Evolutionary conservation across 1,140 invertebrate species (phyloP), one percentile per base, ranked within the genome.

Genomic region (Epicauta chinensis): DNA sequence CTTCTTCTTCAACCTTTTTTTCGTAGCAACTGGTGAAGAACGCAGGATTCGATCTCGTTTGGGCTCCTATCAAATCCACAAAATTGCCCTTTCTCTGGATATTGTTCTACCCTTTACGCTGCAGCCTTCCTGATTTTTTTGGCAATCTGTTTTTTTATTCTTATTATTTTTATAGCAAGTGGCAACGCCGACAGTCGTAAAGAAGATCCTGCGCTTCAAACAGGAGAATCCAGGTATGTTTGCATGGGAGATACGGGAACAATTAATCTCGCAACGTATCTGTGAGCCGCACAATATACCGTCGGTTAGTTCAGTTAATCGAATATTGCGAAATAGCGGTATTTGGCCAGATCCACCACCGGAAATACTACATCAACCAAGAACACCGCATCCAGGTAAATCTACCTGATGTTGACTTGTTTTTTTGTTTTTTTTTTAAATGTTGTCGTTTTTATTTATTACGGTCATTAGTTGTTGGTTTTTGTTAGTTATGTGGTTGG

Each of bases 191-290:
- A 90, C 90, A 0, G 89, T 94, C 0, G 91, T 94, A 1, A 90
- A 91, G 72, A 91, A 91, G 75, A 94, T 95, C 55, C 78, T 94
- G 11, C 81, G 90, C 3, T 81, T 91, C 64, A 94, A 94, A 67
- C 87, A 91, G 63, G 91, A 94, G 66, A 92, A 94, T 68, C 90
- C 91, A 0, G 87, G 87, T 3, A 87, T 94, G 82, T 94, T 94
- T 63, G 90, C 90, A 9, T 60, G 90, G 89, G 92, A 94, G 74
- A 94, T 95, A 41, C 77, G 91, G 0, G 91, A 95, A 65, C 81
- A 89, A 59, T 75, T 95, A 46, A 80, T 91, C 11, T 80, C 84
- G 10, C 89, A 92, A 63, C 79, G 89, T 35, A 83, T 91, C 43
- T 93, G 90, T 65, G 89, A 92, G 68, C 85, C 86, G 0, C 83